These are phyloP conservation scores for Lasioglossum lativentre DNA, from an alignment of 2,888 invertebrate genomes.

Conservation along the genomic window DNA sequence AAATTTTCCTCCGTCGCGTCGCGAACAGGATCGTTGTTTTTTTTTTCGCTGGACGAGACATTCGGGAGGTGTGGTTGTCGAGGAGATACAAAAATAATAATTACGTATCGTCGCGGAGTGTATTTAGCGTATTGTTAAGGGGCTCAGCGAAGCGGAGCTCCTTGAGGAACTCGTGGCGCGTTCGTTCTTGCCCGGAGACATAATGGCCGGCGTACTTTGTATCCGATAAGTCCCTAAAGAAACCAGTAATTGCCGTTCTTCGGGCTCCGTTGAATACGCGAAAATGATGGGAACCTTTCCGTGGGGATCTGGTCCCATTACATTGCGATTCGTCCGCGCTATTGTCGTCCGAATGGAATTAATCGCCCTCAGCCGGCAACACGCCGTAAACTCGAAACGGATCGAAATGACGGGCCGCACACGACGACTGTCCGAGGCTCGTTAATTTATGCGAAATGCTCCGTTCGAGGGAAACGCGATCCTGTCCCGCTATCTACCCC, in stretches of 20 bases:
- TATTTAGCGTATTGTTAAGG: slow-evolving; percentile 80
- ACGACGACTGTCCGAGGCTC: slow-evolving; percentile 16
- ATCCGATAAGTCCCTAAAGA: slow-evolving; percentile 49
- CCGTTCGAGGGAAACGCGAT: neutral
- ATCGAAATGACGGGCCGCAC: slow-evolving; percentile 15
- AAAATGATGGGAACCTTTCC: slow-evolving; percentile 27
- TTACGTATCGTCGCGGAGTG: slow-evolving; percentile 76
- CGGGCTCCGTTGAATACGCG: neutral
- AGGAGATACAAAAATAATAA: slow-evolving; percentile 75
- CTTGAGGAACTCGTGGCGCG: slow-evolving; percentile 68
- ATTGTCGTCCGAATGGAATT: slow-evolving; percentile 1
- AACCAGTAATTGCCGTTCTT: slow-evolving; percentile 28
- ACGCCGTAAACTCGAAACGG: neutral
- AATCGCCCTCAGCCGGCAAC: neutral
- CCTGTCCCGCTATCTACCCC: slow-evolving; percentile 70
- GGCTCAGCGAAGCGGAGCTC: slow-evolving; percentile 81
- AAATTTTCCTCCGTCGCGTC: neutral
- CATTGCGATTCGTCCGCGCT: neutral
- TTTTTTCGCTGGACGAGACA: neutral
- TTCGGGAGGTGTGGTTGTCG: neutral
- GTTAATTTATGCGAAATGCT: slow-evolving; percentile 44
- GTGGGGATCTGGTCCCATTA: neutral
- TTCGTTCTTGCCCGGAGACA: slow-evolving; percentile 50
- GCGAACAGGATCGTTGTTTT: too few species aligned
- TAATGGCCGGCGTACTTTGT: slow-evolving; percentile 38